phyloP scores from a whole-genome alignment of 2,797 vertebrate species.

The Lindbergichthys nudifrons region DNA sequence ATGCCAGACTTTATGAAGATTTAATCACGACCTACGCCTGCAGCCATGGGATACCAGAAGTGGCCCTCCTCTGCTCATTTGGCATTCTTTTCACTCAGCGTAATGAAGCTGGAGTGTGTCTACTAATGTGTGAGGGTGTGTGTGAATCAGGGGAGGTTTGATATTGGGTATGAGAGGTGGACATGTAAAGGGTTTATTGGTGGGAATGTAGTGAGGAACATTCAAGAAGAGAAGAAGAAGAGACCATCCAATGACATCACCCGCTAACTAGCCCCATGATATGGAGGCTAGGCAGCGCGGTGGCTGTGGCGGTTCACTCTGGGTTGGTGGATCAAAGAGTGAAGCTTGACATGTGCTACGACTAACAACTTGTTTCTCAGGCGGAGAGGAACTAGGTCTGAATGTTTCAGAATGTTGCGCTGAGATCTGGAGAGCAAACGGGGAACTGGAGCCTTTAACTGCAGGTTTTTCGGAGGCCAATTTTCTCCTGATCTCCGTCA shows the following conservation, averaged over 20 bases:
- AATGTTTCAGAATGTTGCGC: conserved; percentile 74
- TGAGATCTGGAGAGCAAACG: conserved; percentile 72
- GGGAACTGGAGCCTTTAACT: conserved; percentile 76
- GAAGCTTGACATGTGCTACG: conserved; percentile 54
- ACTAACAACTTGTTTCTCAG: conserved; percentile 78
- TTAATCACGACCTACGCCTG: conserved; percentile 68
- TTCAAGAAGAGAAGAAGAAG: conserved; percentile 19
- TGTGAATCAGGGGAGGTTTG: conserved; percentile 33
- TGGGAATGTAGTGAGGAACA: conserved; percentile 22
- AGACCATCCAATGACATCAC: conserved; percentile 31
- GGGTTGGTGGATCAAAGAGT: conserved; percentile 64
- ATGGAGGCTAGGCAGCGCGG: conserved; percentile 44
- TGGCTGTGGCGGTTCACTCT: conserved; percentile 50
- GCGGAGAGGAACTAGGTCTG: conserved; percentile 65
- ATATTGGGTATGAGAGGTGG: conserved; percentile 36
- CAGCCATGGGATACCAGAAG: conserved; percentile 57
- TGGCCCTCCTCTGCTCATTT: conserved; percentile 64
- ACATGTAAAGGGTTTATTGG: conserved; percentile 43
- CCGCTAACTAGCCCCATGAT: conserved; percentile 55
- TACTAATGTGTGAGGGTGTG: conserved; percentile 29
- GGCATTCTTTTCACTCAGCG: conserved; percentile 53
- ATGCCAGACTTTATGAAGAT: conserved; percentile 63
- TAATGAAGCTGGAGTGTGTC: conserved; percentile 64
- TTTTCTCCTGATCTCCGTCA: conserved; percentile 81
- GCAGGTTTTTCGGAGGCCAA: conserved; percentile 78